Evolutionary conservation across 2,888 invertebrate species (phyloP).

Genomic region (Acanthosoma haemorrhoidale): DNA sequence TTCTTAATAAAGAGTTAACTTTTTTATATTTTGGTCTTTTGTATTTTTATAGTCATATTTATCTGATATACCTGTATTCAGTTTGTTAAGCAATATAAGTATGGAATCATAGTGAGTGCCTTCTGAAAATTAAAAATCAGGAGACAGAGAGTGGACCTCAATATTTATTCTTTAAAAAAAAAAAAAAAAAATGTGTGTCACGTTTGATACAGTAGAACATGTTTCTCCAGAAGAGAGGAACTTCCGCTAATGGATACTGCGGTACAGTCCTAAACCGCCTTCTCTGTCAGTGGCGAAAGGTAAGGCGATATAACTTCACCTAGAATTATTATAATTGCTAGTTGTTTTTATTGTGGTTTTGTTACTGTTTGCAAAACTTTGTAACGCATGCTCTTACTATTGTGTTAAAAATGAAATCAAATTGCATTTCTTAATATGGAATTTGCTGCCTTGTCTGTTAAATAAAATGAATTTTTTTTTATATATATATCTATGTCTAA

Average conservation of each 20-base stretch:
- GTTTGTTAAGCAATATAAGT: slow-evolving; percentile 4
- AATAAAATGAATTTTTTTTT: slow-evolving; percentile 8
- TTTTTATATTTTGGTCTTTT: background rate
- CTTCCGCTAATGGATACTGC: slow-evolving; percentile 36
- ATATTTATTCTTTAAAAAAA: slow-evolving; percentile 6
- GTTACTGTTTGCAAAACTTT: background rate
- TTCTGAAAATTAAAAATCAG: background rate
- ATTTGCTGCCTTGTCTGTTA: background rate
- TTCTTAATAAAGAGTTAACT: background rate
- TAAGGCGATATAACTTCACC: slow-evolving; percentile 3
- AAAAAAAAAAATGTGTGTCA: slow-evolving; percentile 26
- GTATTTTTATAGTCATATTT: background rate
- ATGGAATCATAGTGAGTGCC: background rate
- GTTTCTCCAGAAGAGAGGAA: slow-evolving; percentile 39
- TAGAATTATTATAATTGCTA: slow-evolving; percentile 10
- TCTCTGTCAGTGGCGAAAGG: background rate
- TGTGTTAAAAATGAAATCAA: background rate
- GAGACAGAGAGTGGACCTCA: background rate
- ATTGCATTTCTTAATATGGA: slow-evolving; percentile 2
- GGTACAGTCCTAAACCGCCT: slow-evolving; percentile 8
- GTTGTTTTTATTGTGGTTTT: slow-evolving; percentile 14
- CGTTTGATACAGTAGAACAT: slow-evolving; percentile 36
- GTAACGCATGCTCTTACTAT: background rate
- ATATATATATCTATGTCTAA: background rate
- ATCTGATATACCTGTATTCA: background rate